Evolutionary conservation across 1,140 invertebrate genomes (phyloP), one percentile per base, ranked within the genome.

Genomic region (Melipona quadrifasciata): DNA sequence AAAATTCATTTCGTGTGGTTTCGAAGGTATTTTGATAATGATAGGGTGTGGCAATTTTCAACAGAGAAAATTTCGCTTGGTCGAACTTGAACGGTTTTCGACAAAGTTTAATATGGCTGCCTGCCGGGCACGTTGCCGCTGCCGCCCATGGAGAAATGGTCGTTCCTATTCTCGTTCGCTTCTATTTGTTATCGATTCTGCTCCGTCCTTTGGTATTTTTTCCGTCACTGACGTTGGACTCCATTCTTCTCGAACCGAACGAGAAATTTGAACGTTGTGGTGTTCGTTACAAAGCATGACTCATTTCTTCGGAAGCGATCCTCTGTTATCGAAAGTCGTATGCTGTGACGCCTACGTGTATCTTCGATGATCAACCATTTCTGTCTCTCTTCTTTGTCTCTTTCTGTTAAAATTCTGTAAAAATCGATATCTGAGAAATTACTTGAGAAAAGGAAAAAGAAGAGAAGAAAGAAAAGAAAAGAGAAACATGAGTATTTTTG

Each of bases 41-140:
- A 24, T 55, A 47, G 84, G 84, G 84, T 86, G 84, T 86, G 84
- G 84, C 80, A 57, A 65, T 86, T 67, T 77, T 82, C n/a, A 21
- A 21, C 14, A 57, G 24, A 76, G 67, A 58, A 86, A 76, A 82
- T 68, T 84, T 84, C 65, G 68, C 19, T 47, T 70, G 73, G 72
- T 78, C 84, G 84, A 86, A 73, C 57, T 83, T 86, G 68, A 86
- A 86, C 58, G 67, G 80, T 83, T 86, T 86, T 86, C 70, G 88
- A 76, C 64, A 75, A 86, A 70, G 81, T 79, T 89, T 86, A 89
- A 89, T 70, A 89, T 89, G 88, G 88, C 88, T 80, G 88, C 88
- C 85, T 84, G 80, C 80, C 73, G 87, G 84, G 85, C 85, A 84
- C 88, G 82, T 84, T 86, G 85, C 58, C 76, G 77, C 57, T 85